Conservation (phyloP, 37 sponge, comb jelly and placozoan genomes). For the Spongilla lacustris region DNA sequence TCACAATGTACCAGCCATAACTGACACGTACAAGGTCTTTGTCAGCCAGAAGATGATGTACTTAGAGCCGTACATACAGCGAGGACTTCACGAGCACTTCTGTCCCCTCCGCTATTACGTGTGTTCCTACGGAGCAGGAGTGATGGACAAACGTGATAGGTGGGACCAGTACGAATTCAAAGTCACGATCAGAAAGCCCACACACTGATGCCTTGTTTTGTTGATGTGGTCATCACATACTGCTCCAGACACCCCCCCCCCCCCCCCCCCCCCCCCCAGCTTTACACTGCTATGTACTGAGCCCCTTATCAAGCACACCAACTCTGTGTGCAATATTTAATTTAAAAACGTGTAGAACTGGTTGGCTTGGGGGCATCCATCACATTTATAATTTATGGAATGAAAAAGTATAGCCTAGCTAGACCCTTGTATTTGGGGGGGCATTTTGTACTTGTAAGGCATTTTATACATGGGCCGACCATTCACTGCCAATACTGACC, state of each 20-base stretch:
- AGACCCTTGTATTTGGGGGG: too few species aligned
- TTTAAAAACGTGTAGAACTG: too few species aligned
- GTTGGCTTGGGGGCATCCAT: too few species aligned
- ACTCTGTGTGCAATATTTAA: too few species aligned
- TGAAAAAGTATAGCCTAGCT: too few species aligned
- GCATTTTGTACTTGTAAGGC: neutral
- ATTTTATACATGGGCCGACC: neutral
- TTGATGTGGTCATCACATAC: too few species aligned
- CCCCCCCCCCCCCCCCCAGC: too few species aligned
- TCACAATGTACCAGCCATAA: neutral
- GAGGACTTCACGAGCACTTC: conserved; percentile 20
- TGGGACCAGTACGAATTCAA: neutral
- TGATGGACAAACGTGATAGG: neutral
- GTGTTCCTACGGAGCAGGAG: conserved; percentile 15
- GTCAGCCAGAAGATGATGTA: conserved; percentile 45
- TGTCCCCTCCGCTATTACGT: neutral
- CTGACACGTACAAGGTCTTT: conserved; percentile 40
- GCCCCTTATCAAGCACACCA: too few species aligned
- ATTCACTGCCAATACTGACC: too few species aligned
- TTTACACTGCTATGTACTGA: too few species aligned
- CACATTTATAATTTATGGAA: too few species aligned
- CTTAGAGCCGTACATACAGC: conserved; percentile 43
- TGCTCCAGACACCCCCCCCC: too few species aligned
- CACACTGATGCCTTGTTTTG: neutral
- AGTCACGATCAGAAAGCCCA: neutral